Percentiles rank a stretch among this genome's conserved stretches.
phyloP scores from a whole-genome alignment of 1,140 invertebrate species.

The Streblospio benedicti region DNA sequence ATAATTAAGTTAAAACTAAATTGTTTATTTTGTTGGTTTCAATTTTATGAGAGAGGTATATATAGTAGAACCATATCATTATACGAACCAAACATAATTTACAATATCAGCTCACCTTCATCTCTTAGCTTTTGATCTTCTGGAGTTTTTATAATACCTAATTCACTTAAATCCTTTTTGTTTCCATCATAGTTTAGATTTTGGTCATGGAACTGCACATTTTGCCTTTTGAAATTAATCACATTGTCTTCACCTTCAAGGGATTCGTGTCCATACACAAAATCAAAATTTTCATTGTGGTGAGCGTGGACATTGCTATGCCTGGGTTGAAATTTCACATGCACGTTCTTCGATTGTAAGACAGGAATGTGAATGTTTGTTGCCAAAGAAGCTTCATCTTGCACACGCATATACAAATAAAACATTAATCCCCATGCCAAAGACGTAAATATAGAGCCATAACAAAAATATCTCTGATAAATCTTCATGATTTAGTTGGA shows the following conservation, averaged over 20 bases:
- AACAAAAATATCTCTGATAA: constrained; percentile 3
- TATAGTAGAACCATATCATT: background rate
- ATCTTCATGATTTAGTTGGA: background rate
- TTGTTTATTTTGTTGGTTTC: no score
- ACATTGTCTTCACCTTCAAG: no score
- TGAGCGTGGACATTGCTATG: no score
- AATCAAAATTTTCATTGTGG: no score
- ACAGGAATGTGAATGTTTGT: background rate
- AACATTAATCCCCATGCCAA: constrained; percentile 59
- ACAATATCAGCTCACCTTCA: constrained; percentile 47
- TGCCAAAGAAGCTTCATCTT: background rate
- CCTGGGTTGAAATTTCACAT: background rate
- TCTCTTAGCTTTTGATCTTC: constrained; percentile 52
- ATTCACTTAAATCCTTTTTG: constrained; percentile 12
- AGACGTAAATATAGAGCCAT: constrained; percentile 52
- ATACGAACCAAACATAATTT: background rate
- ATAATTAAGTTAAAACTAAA: no score
- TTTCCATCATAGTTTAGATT: background rate
- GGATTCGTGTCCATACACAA: no score
- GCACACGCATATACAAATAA: constrained; percentile 50
- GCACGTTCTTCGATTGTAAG: background rate
- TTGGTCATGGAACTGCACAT: constrained; percentile 13
- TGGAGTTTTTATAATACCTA: constrained; percentile 23
- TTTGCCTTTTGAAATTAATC: constrained; percentile 9
- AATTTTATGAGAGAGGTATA: no score